Evolutionary conservation across 2,888 invertebrate species (phyloP), one percentile per base, ranked within the genome.

Genomic region (Byasa hedistus): DNA sequence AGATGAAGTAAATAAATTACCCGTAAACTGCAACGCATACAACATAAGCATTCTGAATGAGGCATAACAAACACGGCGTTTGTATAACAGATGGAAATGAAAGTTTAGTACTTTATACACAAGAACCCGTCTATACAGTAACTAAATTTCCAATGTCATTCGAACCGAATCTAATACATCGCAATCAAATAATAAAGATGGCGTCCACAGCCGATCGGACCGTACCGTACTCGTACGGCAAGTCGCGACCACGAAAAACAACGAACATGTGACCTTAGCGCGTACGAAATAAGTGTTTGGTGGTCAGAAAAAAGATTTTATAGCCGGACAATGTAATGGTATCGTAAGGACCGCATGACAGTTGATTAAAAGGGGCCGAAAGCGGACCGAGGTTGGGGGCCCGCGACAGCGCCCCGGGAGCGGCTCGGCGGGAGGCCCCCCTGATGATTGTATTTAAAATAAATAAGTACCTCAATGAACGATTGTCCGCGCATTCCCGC

Each of bases 401-500:
- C 89, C 81, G 87, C 84, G 91, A 90, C 90, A 89, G 91, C 88
- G 79, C 89, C 80, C 82, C 86, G 80, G 87, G 90, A 82, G 85
- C 83, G 79, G 76, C 84, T 78, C 89, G 72, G 84, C 85, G 77
- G 89, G 87, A 82, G 84, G 89, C 76, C 84, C 82, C 87, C 87
- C 89, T 91, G 91, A 91, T 89, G 91, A 91, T 91, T 90, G 89
- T 90, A 90, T 91, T 91, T 90, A 90, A 91, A 89, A 91, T 91
- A 91, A 91, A 91, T 91, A 91, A 91, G 91, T 91, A 86, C 91
- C 87, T 88, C 90, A 89, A 88, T 91, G 91, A 90, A 90, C 90
- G 91, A 91, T 90, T 91, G 91, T 91, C 85, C 85, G 85, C 83
- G 81, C 81, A 79, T 80, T 77, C 81, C 76, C 82, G 74, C 74